Base-by-base conservation (phyloP, 1,140 invertebrate species). In the Drosophila carrolli region DNA sequence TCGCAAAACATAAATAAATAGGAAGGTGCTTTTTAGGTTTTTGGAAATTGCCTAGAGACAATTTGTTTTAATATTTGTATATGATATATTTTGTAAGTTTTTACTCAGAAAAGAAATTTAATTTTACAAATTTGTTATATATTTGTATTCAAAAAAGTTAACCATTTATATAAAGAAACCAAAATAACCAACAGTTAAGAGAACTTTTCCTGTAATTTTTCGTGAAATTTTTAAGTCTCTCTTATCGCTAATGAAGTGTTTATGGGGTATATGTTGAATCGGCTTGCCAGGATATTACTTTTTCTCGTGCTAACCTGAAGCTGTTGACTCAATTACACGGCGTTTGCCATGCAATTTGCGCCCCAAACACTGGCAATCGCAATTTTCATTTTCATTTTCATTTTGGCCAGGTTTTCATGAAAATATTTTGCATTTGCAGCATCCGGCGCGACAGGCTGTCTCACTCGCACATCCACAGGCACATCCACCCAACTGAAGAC, bases 401-500 rank as follows among this genome's bases (percentile, higher is more conserved):
- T 71, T 55, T 50, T 71, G 53, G 37, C 48, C 55, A 61, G 75
- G 61, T 88, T 89, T 88, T 89, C 68, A 89, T 50, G 41, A 65
- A 80, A 89, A 89, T 84, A 89, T 72, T 63, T 89, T 89, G 85
- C 84, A 89, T 89, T 89, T 89, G 81, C 84, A 89, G 84, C 84
- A 90, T 84, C 84, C 84, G 84, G 80, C 65, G 77, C 76, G 58
- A 81, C 77, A 75, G 74, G 76, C 58, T 41, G 70, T 46, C 61
- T 51, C 68, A 56, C 56, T 43, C 47, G 50, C 68, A 43, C 55
- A 11, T 44, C 54, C 54, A 27, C 53, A 14, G 10, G n/a, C 29
- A 27, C 54, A 27, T 41, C 10, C 47, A 32, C 27, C 47, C 46
- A n/a, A 48, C 19, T 56, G 50, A 23, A 38, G 32, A 19, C 19